phyloP scores from a whole-genome alignment of 2,888 invertebrate species.

The Notodonta dromedarius region DNA sequence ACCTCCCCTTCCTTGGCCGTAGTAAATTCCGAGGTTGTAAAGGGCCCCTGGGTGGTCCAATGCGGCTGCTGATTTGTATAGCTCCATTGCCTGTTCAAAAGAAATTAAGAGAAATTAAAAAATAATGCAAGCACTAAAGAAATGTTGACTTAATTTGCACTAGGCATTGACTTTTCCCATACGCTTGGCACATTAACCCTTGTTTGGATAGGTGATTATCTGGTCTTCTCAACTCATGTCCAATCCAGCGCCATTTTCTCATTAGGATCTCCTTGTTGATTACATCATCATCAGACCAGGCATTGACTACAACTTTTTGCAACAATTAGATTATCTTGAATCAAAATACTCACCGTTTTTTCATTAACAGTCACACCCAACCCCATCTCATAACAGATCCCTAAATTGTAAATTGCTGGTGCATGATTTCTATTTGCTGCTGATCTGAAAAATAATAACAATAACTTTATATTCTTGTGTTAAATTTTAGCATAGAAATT shows the following conservation, averaged over 20 bases:
- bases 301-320: too few relatives aligned
- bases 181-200: too few relatives aligned
- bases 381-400: constrained; percentile 88
- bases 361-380: constrained; percentile 85
- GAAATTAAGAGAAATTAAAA: constrained; percentile 5
- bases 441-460: constrained; percentile 62
- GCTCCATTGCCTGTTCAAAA: constrained; percentile 84
- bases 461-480: too few relatives aligned
- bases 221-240: too few relatives aligned
- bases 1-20: constrained; percentile 87
- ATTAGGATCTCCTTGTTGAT: too few relatives aligned
- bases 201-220: too few relatives aligned
- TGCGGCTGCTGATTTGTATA: constrained; percentile 86
- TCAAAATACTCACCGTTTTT: constrained; percentile 72
- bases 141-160: too few relatives aligned
- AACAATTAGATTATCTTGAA: too few relatives aligned
- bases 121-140: background rate
- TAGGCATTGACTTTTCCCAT: too few relatives aligned
- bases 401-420: constrained; percentile 87
- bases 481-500: too few relatives aligned
- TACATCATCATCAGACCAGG: too few relatives aligned
- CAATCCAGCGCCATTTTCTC: too few relatives aligned
- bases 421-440: constrained; percentile 85
- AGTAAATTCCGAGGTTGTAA: constrained; percentile 88
- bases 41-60: constrained; percentile 86